Evolutionary conservation across 2,113 vertebrate species (phyloP).

Genomic region (Pluvialis apricaria): DNA sequence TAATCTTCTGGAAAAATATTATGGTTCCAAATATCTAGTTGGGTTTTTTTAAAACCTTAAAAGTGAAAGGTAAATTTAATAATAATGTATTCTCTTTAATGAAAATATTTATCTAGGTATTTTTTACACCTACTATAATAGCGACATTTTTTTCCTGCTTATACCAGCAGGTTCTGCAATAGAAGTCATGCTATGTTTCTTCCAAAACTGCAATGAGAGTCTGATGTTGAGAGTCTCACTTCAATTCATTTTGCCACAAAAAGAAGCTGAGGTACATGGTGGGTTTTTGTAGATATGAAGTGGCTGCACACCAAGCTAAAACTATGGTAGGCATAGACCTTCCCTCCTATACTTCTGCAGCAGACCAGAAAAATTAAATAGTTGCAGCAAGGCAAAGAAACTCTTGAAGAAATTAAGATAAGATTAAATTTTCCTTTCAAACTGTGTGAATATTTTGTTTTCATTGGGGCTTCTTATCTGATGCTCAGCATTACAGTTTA

Average conservation of each 20-base stretch:
- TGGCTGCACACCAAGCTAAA: neutral
- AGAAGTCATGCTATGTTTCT: neutral
- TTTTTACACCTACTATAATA: neutral
- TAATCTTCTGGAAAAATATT: neutral
- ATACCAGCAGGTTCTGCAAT: neutral
- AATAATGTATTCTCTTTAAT: neutral
- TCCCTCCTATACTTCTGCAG: neutral
- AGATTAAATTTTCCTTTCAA: neutral
- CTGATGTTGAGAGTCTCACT: neutral
- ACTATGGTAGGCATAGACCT: neutral
- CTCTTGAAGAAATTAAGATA: neutral
- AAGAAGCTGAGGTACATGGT: neutral
- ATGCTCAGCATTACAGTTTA: neutral
- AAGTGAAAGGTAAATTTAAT: neutral
- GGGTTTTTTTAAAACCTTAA: neutral
- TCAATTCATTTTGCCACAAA: neutral
- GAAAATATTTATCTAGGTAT: neutral
- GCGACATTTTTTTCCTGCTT: fast-evolving
- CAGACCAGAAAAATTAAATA: neutral
- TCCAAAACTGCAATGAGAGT: neutral
- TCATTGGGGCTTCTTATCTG: neutral
- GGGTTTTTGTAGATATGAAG: neutral
- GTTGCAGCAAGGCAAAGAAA: neutral
- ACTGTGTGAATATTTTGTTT: neutral
- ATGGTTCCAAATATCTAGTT: neutral